phyloP scores from a whole-genome alignment of 1,140 invertebrate species.

The Prorops nasuta region DNA sequence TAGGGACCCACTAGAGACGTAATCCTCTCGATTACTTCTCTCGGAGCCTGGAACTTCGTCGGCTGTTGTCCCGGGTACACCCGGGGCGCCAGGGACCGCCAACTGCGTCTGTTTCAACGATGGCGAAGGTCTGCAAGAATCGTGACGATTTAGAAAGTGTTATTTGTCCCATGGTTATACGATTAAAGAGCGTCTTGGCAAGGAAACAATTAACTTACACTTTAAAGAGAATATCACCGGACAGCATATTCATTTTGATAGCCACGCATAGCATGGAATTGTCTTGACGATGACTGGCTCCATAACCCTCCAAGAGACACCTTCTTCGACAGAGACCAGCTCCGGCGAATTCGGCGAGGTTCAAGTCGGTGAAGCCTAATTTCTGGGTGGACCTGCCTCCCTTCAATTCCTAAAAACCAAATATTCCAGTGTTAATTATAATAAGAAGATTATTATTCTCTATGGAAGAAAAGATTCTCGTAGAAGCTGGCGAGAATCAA shows the following conservation, averaged over 20 bases:
- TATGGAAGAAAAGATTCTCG: no score
- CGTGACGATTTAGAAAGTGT: no score
- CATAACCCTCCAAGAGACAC: conserved; percentile 93
- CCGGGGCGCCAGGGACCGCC: conserved; percentile 55
- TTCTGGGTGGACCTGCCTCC: conserved; percentile 92
- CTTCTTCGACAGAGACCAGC: conserved; percentile 80
- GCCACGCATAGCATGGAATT: conserved; percentile 92
- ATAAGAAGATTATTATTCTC: no score
- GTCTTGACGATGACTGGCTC: conserved; percentile 85
- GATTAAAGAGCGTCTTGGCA: background rate
- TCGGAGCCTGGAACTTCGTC: conserved; percentile 42
- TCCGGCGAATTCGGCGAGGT: conserved; percentile 94
- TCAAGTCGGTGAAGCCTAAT: conserved; percentile 94
- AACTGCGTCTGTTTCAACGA: conserved; percentile 67
- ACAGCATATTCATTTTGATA: conserved; percentile 90
- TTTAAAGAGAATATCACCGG: conserved; percentile 96
- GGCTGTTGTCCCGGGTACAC: conserved; percentile 40
- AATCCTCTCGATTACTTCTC: conserved; percentile 62
- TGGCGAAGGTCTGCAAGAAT: conserved; percentile 64
- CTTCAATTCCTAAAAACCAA: conserved; percentile 67
- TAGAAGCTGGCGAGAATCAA: no score
- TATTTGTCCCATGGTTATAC: no score
- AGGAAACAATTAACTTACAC: conserved; percentile 69
- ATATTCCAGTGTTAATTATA: no score
- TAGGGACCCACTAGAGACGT: conserved; percentile 54